Evolutionary conservation across 2,888 invertebrate genomes (phyloP).

Genomic region (Opisthograptis luteolata): DNA sequence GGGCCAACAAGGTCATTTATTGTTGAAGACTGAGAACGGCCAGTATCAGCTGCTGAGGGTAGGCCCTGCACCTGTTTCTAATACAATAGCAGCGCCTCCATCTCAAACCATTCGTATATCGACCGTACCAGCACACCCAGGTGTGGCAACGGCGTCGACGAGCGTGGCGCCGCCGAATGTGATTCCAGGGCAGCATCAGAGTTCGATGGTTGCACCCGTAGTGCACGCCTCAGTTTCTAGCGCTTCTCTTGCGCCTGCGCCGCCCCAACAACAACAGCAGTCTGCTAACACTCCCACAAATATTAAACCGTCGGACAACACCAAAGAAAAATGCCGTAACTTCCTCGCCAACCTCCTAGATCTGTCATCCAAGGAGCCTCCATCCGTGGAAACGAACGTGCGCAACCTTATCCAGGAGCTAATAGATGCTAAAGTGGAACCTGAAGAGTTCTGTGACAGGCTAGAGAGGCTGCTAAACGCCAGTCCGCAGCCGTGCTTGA

Average conservation of each 20-base stretch:
- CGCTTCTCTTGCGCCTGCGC: slow-evolving; percentile 34
- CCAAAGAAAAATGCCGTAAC: slow-evolving; percentile 54
- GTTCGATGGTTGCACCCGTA: slow-evolving; percentile 48
- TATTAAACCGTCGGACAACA: slow-evolving; percentile 87
- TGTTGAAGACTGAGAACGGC: slow-evolving; percentile 98
- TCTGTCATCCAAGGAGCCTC: slow-evolving; percentile 95
- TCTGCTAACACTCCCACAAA: slow-evolving; percentile 23
- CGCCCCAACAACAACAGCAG: slow-evolving; percentile 35
- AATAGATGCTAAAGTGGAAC: slow-evolving; percentile 97
- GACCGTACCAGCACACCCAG: slow-evolving; percentile 89
- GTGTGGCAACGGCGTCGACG: slow-evolving; percentile 73
- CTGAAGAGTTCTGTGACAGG: slow-evolving; percentile 97
- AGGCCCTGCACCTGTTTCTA: slow-evolving; percentile 86
- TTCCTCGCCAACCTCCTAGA: slow-evolving; percentile 67
- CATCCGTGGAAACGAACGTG: slow-evolving; percentile 95
- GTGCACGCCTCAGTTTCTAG: slow-evolving; percentile 49
- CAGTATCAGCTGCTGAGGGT: slow-evolving; percentile 96
- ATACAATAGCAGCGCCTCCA: slow-evolving; percentile 83
- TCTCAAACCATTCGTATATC: slow-evolving; percentile 92
- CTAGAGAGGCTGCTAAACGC: slow-evolving; percentile 97
- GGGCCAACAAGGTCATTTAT: slow-evolving; percentile 93
- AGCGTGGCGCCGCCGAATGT: slow-evolving; percentile 65
- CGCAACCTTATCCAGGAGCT: slow-evolving; percentile 97
- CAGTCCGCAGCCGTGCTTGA: slow-evolving; percentile 98
- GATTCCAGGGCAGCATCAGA: slow-evolving; percentile 54